These are phyloP conservation scores for Sylvia atricapilla DNA, from an alignment of 2,113 vertebrate genomes.

Conservation along the genomic window DNA sequence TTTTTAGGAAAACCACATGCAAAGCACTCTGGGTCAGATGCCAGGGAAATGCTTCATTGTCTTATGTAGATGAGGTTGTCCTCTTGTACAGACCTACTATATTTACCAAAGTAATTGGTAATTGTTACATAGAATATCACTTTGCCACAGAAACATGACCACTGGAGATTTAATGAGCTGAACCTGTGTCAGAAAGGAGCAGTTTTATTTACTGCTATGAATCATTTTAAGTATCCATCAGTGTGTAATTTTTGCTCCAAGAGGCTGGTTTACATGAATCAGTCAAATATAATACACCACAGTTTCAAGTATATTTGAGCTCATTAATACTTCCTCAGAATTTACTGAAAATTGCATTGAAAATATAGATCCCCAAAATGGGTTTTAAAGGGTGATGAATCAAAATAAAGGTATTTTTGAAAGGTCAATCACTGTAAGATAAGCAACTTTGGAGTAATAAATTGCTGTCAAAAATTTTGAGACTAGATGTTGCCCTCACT, in stretches of 20 bases:
- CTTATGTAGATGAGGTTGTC: not conserved
- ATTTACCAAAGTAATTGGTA: constrained; percentile 52
- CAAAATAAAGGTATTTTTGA: not conserved
- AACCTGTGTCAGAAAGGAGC: constrained; percentile 5
- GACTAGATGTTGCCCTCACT: not conserved
- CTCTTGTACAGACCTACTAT: not conserved
- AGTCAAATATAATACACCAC: not conserved
- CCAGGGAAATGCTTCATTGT: not conserved
- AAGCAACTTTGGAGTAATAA: not conserved
- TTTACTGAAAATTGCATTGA: not conserved
- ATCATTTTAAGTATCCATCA: constrained; percentile 6
- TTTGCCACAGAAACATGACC: constrained; percentile 5
- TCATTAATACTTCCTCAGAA: not conserved
- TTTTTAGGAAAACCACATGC: constrained; percentile 9
- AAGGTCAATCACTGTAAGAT: not conserved
- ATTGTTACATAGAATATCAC: constrained; percentile 30
- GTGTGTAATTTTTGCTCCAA: not conserved
- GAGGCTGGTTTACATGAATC: not conserved
- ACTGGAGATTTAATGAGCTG: constrained; percentile 44
- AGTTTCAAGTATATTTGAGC: not conserved
- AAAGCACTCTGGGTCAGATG: constrained; percentile 3
- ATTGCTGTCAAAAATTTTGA: not conserved
- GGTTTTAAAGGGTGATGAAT: not conserved
- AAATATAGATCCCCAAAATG: not conserved
- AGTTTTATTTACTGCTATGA: not conserved